Evolutionary conservation across 2,113 vertebrate genomes (phyloP).

Genomic region (Andinoacara biseriatus): DNA sequence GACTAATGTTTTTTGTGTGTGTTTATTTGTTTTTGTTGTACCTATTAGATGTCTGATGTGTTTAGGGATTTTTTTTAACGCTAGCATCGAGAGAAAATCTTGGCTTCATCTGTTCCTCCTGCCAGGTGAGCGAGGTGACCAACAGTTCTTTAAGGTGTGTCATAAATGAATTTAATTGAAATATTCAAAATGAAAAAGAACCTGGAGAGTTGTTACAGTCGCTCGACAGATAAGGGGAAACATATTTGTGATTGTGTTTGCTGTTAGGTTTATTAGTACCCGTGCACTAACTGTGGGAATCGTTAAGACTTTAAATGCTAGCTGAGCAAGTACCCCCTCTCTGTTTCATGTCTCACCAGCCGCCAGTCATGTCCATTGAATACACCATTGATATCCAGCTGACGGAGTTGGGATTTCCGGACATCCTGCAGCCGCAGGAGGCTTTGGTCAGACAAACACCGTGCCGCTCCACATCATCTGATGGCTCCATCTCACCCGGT

Average conservation of each 20-base stretch:
- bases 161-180: not conserved
- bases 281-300: not conserved
- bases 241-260: not conserved
- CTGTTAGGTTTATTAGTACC: not conserved
- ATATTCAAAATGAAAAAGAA: not conserved
- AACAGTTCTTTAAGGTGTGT: not conserved
- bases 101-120: not conserved
- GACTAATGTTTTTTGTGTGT: not conserved
- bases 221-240: not conserved
- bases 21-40: not conserved
- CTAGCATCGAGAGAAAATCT: not conserved
- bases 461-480: slow-evolving; percentile 12
- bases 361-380: slow-evolving; percentile 76
- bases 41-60: not conserved
- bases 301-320: not conserved
- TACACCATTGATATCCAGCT: slow-evolving; percentile 82
- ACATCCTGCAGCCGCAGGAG: slow-evolving; percentile 47
- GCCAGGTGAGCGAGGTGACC: slow-evolving; percentile 42
- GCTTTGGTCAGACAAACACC: slow-evolving; percentile 31
- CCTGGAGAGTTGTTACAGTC: not conserved
- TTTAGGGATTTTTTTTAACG: not conserved
- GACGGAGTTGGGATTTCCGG: slow-evolving; percentile 77
- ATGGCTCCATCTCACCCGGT: not conserved
- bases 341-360: not conserved
- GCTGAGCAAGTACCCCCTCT: not conserved